Percentiles rank a stretch among this genome's conserved stretches.
Evolutionary conservation across 92 coral and sea anemone genomes (phyloP).

Genomic region (Zoanthus sociatus): DNA sequence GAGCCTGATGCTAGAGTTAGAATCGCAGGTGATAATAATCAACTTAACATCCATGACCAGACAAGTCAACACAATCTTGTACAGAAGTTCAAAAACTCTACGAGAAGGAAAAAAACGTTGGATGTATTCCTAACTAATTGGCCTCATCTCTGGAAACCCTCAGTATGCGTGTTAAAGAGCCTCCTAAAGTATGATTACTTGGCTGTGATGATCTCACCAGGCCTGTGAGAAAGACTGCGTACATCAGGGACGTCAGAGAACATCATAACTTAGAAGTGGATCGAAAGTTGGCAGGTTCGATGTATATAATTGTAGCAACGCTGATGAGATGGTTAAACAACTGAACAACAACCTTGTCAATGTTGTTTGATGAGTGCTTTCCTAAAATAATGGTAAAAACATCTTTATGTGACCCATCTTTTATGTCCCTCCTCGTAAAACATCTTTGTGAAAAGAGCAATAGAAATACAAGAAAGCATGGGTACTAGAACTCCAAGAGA

Average conservation of each 20-base stretch:
- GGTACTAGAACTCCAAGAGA: conserved; percentile 35
- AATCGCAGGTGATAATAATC: conserved; percentile 69
- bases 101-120: too few species aligned
- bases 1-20: conserved; percentile 64
- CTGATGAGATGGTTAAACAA: not conserved
- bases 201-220: conserved; percentile 35
- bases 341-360: not conserved
- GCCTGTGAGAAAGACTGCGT: conserved; percentile 48
- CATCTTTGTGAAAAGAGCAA: conserved; percentile 64
- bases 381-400: not conserved
- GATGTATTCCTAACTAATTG: too few species aligned
- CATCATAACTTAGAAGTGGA: conserved; percentile 60
- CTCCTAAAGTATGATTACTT: conserved; percentile 41
- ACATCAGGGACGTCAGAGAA: conserved; percentile 67
- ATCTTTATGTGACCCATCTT: conserved; percentile 59
- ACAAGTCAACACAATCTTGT: not conserved
- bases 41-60: conserved; percentile 35
- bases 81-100: too few species aligned
- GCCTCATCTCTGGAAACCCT: too few species aligned
- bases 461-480: conserved; percentile 26
- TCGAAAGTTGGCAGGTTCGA: conserved; percentile 37
- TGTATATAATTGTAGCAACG: not conserved
- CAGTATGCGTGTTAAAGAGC: conserved; percentile 5
- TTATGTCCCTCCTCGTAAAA: conserved; percentile 62
- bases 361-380: not conserved